Evolutionary conservation across 1,140 invertebrate genomes (phyloP).

Genomic region (Lasioglossum baleicum): DNA sequence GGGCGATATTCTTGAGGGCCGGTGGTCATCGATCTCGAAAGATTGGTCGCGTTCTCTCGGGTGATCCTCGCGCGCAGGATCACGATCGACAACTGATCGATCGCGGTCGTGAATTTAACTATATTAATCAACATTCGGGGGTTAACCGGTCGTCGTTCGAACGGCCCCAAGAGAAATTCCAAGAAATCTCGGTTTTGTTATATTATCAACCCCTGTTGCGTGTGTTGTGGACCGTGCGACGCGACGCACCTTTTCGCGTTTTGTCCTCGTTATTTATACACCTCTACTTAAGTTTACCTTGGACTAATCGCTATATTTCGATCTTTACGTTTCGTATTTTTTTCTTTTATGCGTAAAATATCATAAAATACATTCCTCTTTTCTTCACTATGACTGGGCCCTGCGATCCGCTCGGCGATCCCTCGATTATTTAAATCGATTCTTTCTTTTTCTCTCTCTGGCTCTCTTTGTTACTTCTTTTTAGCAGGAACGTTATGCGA

Average conservation of each 20-base stretch:
- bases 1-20: slow-evolving; percentile 61
- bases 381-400: slow-evolving; percentile 65
- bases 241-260: neutral
- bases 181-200: too few relatives aligned
- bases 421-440: neutral
- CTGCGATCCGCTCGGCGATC: slow-evolving; percentile 49
- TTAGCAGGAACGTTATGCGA: neutral
- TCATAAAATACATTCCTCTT: slow-evolving; percentile 76
- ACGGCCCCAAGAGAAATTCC: neutral
- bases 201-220: neutral
- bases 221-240: slow-evolving; percentile 3
- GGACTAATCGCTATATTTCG: slow-evolving; percentile 59
- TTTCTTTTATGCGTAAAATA: slow-evolving; percentile 71
- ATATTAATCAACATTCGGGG: slow-evolving; percentile 35
- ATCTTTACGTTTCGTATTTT: slow-evolving; percentile 54
- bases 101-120: slow-evolving; percentile 31
- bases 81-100: slow-evolving; percentile 24
- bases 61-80: slow-evolving; percentile 5
- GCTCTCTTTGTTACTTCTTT: neutral
- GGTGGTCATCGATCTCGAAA: slow-evolving; percentile 44
- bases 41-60: slow-evolving; percentile 17
- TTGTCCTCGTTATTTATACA: slow-evolving; percentile 60
- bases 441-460: too few relatives aligned
- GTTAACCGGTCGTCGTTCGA: slow-evolving; percentile 17
- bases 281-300: slow-evolving; percentile 62